Conservation (phyloP, 2,113 vertebrate genomes). For the Ornithorhynchus anatinus region DNA sequence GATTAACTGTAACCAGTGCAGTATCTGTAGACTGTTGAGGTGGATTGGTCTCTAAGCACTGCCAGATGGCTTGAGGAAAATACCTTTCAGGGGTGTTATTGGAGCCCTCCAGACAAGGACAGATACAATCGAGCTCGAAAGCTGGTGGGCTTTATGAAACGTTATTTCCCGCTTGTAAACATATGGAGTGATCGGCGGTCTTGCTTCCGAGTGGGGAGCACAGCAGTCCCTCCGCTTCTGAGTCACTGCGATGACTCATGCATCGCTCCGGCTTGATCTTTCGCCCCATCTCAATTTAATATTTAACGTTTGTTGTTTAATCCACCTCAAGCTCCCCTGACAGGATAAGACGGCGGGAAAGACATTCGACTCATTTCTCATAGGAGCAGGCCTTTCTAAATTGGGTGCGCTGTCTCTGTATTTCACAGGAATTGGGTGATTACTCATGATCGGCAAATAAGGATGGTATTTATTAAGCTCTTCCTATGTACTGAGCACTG, state of each 20-base stretch:
- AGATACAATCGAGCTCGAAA: constrained; percentile 60
- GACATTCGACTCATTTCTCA: no score
- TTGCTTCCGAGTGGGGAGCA: constrained; percentile 28
- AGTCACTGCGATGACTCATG: background rate
- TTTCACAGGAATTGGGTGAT: no score
- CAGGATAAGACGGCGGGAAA: no score
- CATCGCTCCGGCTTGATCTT: background rate
- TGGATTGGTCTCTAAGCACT: constrained; percentile 8
- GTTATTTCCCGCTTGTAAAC: constrained; percentile 31
- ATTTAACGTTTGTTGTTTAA: background rate
- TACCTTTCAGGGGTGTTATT: constrained; percentile 20
- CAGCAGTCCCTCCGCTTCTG: constrained; percentile 14
- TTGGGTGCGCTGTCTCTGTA: no score
- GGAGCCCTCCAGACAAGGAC: constrained; percentile 55
- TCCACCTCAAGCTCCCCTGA: no score
- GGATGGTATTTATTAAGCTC: no score
- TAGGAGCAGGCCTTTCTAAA: no score
- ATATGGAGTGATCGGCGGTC: constrained; percentile 23
- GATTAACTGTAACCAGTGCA: constrained; percentile 31
- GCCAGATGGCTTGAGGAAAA: constrained; percentile 50
- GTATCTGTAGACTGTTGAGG: constrained; percentile 22
- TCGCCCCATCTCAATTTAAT: background rate
- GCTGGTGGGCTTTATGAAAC: constrained; percentile 52
- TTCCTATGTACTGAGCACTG: no score
- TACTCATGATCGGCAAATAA: no score